A percentile compares a stretch with the other conserved stretches of the same genome.
phyloP scores from a whole-genome alignment of 2,888 invertebrate species.

The Scaptomyza polygonia region DNA sequence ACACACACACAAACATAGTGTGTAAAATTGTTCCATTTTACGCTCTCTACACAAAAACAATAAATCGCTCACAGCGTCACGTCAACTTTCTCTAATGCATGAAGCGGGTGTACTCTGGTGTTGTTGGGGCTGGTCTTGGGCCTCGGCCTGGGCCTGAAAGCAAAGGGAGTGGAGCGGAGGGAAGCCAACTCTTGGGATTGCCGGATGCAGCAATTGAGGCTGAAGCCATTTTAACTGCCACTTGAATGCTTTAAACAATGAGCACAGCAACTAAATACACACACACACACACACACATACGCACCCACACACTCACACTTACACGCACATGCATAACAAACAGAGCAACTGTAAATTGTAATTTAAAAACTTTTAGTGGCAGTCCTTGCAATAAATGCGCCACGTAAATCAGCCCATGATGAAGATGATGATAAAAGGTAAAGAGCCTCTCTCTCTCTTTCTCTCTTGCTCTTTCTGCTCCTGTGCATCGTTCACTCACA shows the following conservation, averaged over 20 bases:
- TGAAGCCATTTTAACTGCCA: constrained; percentile 79
- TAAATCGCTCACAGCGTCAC: constrained; percentile 79
- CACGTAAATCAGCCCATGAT: constrained; percentile 61
- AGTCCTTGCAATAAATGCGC: constrained; percentile 70
- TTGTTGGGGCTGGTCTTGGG: too few relatives aligned
- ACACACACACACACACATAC: constrained; percentile 4
- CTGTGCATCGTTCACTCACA: not conserved
- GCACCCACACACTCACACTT: constrained; percentile 2
- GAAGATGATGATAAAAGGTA: constrained; percentile 57
- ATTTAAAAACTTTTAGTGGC: constrained; percentile 76
- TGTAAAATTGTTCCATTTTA: constrained; percentile 75
- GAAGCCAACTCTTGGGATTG: constrained; percentile 42
- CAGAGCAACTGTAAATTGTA: constrained; percentile 70
- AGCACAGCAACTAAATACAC: constrained; percentile 52
- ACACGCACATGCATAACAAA: constrained; percentile 14
- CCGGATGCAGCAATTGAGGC: constrained; percentile 73
- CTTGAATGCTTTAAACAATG: constrained; percentile 69
- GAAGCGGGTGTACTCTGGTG: constrained; percentile 16
- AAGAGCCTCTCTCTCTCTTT: constrained; percentile 15
- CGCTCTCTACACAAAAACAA: constrained; percentile 79
- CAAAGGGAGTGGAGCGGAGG: not conserved
- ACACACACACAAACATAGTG: not conserved
- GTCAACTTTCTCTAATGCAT: constrained; percentile 75
- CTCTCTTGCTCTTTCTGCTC: not conserved
- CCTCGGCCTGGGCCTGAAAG: not conserved